Percentiles rank a stretch among this genome's conserved stretches.
Evolutionary conservation across 1,140 invertebrate species (phyloP).

Genomic region (Chironomus striatipennis): DNA sequence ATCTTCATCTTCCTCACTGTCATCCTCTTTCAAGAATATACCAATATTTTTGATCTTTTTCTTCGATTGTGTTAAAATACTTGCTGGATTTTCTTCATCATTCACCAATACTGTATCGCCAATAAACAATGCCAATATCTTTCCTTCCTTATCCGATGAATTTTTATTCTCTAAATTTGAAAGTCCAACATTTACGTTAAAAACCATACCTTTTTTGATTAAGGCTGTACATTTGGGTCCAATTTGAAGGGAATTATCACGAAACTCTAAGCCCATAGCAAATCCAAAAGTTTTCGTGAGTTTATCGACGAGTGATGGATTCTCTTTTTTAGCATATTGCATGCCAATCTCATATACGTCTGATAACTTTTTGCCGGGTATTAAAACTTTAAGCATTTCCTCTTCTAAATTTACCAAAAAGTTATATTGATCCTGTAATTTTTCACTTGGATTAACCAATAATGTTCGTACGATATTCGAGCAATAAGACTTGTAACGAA

Average conservation of each 20-base stretch:
- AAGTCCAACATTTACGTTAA: slow-evolving; percentile 92
- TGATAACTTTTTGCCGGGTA: slow-evolving; percentile 74
- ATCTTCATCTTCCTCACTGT: slow-evolving; percentile 72
- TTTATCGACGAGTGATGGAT: slow-evolving; percentile 78
- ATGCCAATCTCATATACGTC: slow-evolving; percentile 84
- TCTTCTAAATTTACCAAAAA: slow-evolving; percentile 88
- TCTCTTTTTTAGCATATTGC: slow-evolving; percentile 77
- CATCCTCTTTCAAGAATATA: slow-evolving; percentile 92
- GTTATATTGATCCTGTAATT: slow-evolving; percentile 81
- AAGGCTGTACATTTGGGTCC: slow-evolving; percentile 75
- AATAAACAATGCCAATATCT: slow-evolving; percentile 89
- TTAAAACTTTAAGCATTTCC: slow-evolving; percentile 76
- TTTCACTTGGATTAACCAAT: slow-evolving; percentile 86
- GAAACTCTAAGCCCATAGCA: slow-evolving; percentile 96
- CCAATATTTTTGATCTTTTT: slow-evolving; percentile 95
- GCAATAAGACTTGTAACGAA: slow-evolving; percentile 95
- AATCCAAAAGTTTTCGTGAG: slow-evolving; percentile 94
- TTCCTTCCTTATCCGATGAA: slow-evolving; percentile 74
- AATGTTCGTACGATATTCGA: slow-evolving; percentile 98
- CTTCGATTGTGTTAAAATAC: slow-evolving; percentile 83
- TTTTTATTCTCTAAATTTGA: slow-evolving; percentile 78
- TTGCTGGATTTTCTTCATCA: slow-evolving; percentile 75
- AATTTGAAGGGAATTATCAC: slow-evolving; percentile 87
- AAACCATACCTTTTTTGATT: slow-evolving; percentile 93
- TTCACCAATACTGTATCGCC: slow-evolving; percentile 95